These are phyloP conservation scores for Caiman crocodilus DNA, from an alignment of 2,797 vertebrate genomes.

Conservation along the genomic window DNA sequence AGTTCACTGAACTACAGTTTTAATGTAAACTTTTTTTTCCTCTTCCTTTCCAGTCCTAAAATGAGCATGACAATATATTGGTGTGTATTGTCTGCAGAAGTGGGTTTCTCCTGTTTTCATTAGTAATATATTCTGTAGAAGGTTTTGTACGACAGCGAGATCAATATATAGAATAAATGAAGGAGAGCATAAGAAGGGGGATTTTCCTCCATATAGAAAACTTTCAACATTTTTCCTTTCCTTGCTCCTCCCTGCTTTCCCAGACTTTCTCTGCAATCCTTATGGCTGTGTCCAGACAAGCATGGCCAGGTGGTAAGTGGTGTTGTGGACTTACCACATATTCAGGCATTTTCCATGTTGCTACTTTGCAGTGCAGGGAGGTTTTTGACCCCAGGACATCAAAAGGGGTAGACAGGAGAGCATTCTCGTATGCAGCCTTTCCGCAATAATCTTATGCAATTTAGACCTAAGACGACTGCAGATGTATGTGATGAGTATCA, in stretches of 20 bases:
- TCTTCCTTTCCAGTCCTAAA: background rate
- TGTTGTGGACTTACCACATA: too few species aligned
- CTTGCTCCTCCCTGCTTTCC: too few species aligned
- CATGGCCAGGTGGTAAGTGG: too few species aligned
- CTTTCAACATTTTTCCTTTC: background rate
- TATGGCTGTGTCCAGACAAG: too few species aligned
- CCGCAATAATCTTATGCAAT: background rate
- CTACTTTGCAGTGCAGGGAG: too few species aligned
- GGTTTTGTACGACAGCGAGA: background rate
- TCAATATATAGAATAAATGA: background rate
- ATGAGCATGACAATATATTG: background rate
- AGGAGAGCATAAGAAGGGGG: background rate
- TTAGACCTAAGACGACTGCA: rapidly evolving
- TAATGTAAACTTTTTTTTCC: background rate
- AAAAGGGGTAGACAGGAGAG: background rate
- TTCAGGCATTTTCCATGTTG: too few species aligned
- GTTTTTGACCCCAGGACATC: too few species aligned
- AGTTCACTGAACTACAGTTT: background rate
- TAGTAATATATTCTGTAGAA: background rate
- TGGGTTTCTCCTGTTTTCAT: background rate
- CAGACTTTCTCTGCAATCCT: too few species aligned
- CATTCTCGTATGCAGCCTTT: background rate
- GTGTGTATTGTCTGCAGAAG: background rate
- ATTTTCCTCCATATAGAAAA: background rate
- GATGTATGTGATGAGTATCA: background rate